Percentiles rank a stretch among this genome's conserved stretches.
Conservation (phyloP, 2,797 vertebrate species). For the Monodelphis domestica region DNA sequence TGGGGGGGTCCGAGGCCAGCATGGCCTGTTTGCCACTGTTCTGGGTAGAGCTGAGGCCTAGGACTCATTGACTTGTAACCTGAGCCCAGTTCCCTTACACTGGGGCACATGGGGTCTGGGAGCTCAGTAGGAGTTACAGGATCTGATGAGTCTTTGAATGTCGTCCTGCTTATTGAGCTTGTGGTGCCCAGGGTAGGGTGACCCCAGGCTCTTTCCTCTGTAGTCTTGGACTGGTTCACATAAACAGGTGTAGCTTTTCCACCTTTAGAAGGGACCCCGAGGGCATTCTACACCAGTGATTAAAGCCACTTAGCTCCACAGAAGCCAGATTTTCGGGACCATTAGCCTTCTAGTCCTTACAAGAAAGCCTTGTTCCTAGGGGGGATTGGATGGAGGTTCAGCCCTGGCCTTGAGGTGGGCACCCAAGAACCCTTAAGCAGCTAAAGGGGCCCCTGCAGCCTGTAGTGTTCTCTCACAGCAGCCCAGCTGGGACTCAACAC, state of each 20-base stretch:
- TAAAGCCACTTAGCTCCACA: background rate
- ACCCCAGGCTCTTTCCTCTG: background rate
- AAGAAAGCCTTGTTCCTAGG: background rate
- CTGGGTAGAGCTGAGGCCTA: background rate
- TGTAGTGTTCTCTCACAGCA: background rate
- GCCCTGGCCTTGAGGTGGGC: background rate
- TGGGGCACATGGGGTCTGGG: no score
- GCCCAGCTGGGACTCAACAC: background rate
- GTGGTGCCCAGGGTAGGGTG: rapidly evolving
- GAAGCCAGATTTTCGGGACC: background rate
- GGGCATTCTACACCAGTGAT: no score
- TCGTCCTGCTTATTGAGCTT: no score
- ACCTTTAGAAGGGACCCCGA: background rate
- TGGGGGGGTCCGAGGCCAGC: no score
- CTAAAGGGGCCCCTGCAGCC: background rate
- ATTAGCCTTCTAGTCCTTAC: background rate
- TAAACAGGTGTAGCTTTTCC: background rate
- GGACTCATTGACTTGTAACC: background rate
- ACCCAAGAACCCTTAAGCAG: background rate
- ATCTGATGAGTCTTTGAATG: background rate
- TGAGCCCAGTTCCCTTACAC: background rate
- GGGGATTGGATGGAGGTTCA: no score
- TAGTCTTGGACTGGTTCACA: background rate
- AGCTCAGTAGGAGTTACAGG: background rate
- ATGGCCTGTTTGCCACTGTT: background rate